Conservation (phyloP, 2,113 vertebrate genomes). For the Gymnarchus niloticus region DNA sequence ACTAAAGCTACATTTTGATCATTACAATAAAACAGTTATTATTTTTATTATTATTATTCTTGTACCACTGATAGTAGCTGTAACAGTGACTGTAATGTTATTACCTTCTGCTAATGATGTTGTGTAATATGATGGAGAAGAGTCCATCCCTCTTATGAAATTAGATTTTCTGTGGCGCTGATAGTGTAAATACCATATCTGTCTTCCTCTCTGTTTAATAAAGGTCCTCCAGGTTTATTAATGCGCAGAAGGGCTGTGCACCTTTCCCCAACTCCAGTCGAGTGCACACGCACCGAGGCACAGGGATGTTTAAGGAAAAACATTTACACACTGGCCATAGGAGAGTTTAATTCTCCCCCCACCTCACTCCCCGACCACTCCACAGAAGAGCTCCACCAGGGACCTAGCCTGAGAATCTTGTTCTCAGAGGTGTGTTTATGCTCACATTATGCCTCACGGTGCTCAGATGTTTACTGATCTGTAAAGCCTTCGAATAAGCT, state of each 20-base stretch:
- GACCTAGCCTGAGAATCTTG: slow-evolving; percentile 79
- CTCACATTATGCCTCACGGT: slow-evolving; percentile 65
- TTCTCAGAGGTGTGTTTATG: slow-evolving; percentile 58
- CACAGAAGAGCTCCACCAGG: slow-evolving; percentile 60
- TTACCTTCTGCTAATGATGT: slow-evolving; percentile 46
- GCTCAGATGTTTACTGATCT: slow-evolving; percentile 80
- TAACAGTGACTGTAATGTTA: slow-evolving; percentile 43
- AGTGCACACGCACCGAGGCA: slow-evolving; percentile 57
- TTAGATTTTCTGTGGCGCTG: slow-evolving; percentile 50
- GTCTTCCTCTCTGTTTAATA: slow-evolving; percentile 62
- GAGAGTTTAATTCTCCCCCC: slow-evolving; percentile 52
- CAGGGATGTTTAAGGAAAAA: slow-evolving; percentile 68
- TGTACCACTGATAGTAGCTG: not conserved
- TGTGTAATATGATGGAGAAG: slow-evolving; percentile 26
- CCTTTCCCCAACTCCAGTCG: slow-evolving; percentile 41
- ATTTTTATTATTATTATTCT: not conserved
- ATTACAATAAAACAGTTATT: not conserved
- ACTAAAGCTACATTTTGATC: not conserved
- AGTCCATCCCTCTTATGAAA: slow-evolving; percentile 40
- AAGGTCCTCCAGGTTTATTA: slow-evolving; percentile 65
- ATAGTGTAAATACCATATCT: slow-evolving; percentile 56
- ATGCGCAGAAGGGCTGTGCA: slow-evolving; percentile 62
- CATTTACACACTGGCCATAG: slow-evolving; percentile 60
- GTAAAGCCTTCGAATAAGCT: slow-evolving; percentile 78
- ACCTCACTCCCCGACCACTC: not conserved